Evolutionary conservation across 2,113 vertebrate genomes (phyloP).

Genomic region (Amphilophus citrinellus): DNA sequence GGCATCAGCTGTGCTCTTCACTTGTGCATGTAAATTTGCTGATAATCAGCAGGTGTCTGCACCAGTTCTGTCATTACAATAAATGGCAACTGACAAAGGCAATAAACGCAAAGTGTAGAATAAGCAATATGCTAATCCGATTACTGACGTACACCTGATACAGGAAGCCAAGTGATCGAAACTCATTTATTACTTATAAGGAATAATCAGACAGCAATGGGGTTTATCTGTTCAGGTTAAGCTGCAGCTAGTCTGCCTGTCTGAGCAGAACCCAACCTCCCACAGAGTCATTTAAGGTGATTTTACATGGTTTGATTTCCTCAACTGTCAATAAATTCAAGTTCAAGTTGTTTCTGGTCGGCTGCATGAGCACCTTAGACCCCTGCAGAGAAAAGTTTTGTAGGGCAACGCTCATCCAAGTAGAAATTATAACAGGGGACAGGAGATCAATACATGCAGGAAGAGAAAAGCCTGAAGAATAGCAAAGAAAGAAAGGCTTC

Average conservation of each 20-base stretch:
- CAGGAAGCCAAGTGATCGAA: conserved; percentile 31
- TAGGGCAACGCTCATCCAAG: conserved; percentile 30
- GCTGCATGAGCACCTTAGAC: not conserved
- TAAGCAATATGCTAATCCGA: conserved; percentile 52
- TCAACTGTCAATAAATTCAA: not conserved
- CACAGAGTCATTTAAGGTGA: not conserved
- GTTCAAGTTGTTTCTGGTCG: not conserved
- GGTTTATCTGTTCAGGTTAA: conserved; percentile 27
- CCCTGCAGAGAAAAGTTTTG: conserved; percentile 21
- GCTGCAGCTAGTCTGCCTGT: not conserved
- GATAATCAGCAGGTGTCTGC: conserved; percentile 2
- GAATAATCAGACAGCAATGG: conserved; percentile 18
- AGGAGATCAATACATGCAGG: conserved; percentile 62
- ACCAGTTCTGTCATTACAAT: not conserved
- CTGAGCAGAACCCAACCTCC: not conserved
- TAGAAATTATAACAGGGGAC: conserved; percentile 38
- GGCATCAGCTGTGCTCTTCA: not conserved
- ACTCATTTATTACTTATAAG: conserved; percentile 31
- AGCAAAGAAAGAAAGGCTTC: conserved; percentile 3
- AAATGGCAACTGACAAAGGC: conserved; percentile 31
- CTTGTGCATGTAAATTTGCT: not conserved
- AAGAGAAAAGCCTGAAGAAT: conserved; percentile 19
- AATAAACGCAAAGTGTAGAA: conserved; percentile 32
- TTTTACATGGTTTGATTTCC: not conserved
- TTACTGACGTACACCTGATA: conserved; percentile 19